Evolutionary conservation across 2,888 invertebrate species (phyloP).

Genomic region (Clusia tigrina): DNA sequence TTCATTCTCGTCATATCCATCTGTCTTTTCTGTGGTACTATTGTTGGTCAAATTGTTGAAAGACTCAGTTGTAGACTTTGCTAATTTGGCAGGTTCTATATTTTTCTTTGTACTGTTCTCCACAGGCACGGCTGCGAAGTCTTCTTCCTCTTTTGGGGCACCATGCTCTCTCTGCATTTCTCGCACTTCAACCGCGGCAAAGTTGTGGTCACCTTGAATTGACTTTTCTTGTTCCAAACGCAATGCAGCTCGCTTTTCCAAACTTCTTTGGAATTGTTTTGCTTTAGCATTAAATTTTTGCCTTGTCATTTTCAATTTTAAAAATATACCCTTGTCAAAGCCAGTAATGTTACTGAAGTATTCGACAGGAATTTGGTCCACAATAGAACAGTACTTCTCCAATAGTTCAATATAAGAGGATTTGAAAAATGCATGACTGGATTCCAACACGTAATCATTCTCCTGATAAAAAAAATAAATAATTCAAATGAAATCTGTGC

Average conservation of each 20-base stretch:
- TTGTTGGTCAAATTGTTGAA: constrained; percentile 46
- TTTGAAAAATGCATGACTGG: constrained; percentile 60
- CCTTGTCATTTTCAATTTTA: constrained; percentile 68
- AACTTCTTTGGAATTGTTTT: constrained; percentile 60
- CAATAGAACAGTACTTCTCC: constrained; percentile 71
- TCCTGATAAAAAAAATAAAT: too few relatives aligned
- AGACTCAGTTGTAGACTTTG: too few relatives aligned
- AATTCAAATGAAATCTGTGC: too few relatives aligned
- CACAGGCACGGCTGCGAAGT: constrained; percentile 28
- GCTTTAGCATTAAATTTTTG: constrained; percentile 70
- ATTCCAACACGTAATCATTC: constrained; percentile 42
- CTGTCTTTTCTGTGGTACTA: too few relatives aligned
- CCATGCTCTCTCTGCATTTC: constrained; percentile 47
- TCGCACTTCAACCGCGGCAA: constrained; percentile 51
- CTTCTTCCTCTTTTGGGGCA: constrained; percentile 35
- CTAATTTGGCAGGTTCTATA: not conserved
- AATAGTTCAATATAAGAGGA: constrained; percentile 69
- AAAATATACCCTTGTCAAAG: constrained; percentile 68
- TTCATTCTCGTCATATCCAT: constrained; percentile 44
- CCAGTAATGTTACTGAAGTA: constrained; percentile 71
- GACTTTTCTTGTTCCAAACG: constrained; percentile 29
- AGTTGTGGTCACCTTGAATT: constrained; percentile 31
- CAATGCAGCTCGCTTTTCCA: constrained; percentile 45
- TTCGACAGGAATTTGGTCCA: constrained; percentile 72
- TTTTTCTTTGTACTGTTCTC: not conserved